Evolutionary conservation across 2,113 vertebrate species (phyloP).

Genomic region (Scalopus aquaticus): DNA sequence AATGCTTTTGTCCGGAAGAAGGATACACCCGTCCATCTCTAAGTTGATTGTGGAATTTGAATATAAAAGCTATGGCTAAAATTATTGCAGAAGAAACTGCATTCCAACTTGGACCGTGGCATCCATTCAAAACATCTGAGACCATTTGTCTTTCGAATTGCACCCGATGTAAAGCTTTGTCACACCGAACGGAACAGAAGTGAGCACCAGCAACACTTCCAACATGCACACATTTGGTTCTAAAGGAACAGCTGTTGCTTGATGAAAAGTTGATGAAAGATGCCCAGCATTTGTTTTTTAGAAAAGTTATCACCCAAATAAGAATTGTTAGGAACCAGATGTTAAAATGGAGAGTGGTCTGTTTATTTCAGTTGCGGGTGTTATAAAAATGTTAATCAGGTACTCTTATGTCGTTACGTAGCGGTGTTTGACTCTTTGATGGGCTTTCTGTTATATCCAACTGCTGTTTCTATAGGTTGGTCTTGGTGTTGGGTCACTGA

Average conservation of each 20-base stretch:
- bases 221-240: not conserved
- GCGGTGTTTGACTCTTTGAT: conserved; percentile 38
- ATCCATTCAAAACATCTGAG: conserved; percentile 67
- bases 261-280: conserved; percentile 58
- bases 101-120: conserved; percentile 6
- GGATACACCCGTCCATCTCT: not conserved
- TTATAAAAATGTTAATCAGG: conserved; percentile 78
- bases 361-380: conserved; percentile 73
- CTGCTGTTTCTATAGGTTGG: conserved; percentile 54
- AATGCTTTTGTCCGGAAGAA: not conserved
- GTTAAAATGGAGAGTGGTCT: conserved; percentile 67
- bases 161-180: conserved; percentile 50
- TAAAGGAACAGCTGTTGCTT: conserved; percentile 72
- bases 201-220: conserved; percentile 41
- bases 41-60: conserved; percentile 13
- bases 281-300: conserved; percentile 53
- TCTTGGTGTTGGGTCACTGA: conserved; percentile 7
- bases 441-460: conserved; percentile 33
- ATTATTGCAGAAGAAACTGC: conserved; percentile 21
- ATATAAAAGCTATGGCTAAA: not conserved
- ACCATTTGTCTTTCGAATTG: conserved; percentile 74
- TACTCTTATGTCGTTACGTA: conserved; percentile 39
- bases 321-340: conserved; percentile 76
- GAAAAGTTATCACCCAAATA: conserved; percentile 69
- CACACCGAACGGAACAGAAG: conserved; percentile 69